phyloP scores from a whole-genome alignment of 2,113 vertebrate genomes.

The Copsychus sechellarum region DNA sequence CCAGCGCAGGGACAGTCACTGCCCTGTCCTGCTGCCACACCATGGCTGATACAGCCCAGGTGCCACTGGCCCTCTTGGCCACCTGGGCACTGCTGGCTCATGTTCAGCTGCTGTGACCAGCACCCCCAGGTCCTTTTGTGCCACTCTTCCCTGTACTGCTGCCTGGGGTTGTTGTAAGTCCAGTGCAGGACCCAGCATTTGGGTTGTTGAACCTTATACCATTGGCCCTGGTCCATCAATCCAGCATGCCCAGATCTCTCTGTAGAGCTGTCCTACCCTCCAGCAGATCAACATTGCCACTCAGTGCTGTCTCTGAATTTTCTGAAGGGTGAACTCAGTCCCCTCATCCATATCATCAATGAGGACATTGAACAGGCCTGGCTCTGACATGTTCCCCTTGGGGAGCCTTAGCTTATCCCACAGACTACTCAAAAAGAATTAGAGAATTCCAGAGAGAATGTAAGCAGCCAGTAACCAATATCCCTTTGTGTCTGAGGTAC shows the following conservation, averaged over 20 bases:
- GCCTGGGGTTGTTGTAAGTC: background rate
- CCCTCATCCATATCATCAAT: background rate
- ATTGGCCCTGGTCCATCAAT: too few species aligned
- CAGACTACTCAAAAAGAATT: background rate
- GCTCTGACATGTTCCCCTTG: background rate
- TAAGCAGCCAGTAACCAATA: background rate
- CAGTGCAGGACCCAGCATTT: background rate
- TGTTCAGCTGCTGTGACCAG: fast-evolving
- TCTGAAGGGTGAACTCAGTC: background rate
- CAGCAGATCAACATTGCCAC: background rate
- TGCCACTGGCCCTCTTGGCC: background rate
- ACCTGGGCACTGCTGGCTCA: background rate
- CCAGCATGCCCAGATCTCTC: background rate
- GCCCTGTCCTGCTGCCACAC: background rate
- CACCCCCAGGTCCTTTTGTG: fast-evolving
- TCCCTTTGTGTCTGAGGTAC: background rate
- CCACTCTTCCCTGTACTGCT: background rate
- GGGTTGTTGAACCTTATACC: background rate
- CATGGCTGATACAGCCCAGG: background rate
- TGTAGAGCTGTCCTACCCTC: background rate
- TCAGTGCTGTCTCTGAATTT: background rate
- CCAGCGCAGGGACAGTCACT: fast-evolving
- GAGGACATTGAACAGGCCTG: background rate
- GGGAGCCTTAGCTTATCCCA: background rate
- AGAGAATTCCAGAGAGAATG: background rate